phyloP scores from a whole-genome alignment of 53 echinoderm and acorn worm genomes.

The Holothuria scabra region DNA sequence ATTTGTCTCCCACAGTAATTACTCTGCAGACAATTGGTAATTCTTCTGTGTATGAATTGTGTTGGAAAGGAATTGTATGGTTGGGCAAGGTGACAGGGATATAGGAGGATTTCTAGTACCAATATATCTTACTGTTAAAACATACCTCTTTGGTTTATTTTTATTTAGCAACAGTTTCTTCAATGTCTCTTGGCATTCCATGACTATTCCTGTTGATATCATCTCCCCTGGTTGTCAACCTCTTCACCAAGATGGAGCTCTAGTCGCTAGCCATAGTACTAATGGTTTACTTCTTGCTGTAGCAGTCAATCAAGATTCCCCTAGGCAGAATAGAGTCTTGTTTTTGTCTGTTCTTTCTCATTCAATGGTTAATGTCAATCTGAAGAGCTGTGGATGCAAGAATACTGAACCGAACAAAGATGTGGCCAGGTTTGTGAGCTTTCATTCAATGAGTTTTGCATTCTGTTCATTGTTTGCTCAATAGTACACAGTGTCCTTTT shows the following conservation, averaged over 20 bases:
- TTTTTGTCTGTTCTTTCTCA: conserved; percentile 73
- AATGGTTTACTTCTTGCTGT: conserved; percentile 80
- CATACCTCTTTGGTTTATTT: background rate
- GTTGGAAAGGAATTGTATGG: too few relatives aligned
- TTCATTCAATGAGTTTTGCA: too few relatives aligned
- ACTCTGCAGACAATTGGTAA: too few relatives aligned
- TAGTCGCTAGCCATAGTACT: conserved; percentile 59
- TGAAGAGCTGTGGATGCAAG: conserved; percentile 87
- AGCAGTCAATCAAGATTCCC: conserved; percentile 82
- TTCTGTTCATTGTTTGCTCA: too few relatives aligned
- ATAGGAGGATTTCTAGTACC: background rate
- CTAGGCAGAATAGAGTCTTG: conserved; percentile 63
- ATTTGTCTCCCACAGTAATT: too few relatives aligned
- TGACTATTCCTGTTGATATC: conserved; percentile 42
- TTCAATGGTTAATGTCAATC: conserved; percentile 71
- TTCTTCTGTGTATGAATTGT: too few relatives aligned
- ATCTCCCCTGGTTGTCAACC: conserved; percentile 67
- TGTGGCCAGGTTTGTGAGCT: conserved; percentile 64
- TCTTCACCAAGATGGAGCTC: conserved; percentile 67
- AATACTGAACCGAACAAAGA: conserved; percentile 57
- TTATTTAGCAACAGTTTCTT: background rate
- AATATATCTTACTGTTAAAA: background rate
- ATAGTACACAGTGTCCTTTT: too few relatives aligned
- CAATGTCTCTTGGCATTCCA: conserved; percentile 36
- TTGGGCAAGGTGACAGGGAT: too few relatives aligned